Evolutionary conservation across 2,888 invertebrate species (phyloP), one percentile per base, ranked within the genome.

Genomic region (Philereme vetulata): DNA sequence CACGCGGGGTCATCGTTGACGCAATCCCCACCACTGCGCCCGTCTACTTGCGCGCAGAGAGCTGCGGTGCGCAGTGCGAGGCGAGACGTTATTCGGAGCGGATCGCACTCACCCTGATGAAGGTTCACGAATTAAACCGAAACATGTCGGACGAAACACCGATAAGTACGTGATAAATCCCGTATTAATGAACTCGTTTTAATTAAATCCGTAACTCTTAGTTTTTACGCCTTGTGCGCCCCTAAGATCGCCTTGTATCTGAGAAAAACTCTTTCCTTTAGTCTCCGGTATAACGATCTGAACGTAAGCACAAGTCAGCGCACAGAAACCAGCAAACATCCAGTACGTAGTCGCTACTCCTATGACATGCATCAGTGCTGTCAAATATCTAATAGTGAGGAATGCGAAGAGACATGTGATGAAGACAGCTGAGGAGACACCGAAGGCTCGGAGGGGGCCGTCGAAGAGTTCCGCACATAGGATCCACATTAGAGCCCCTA

Each of bases 231-330:
- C 2, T 21, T 8, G 34, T 11, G 50, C 55, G 8, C 56, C 51
- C 7, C 53, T 59, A 6, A 63, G 36, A 46, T 48, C 63, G 4
- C 38, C 6, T 38, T 67, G 87, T 4, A 88, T 87, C 53, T 88
- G 86, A 3, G 66, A 59, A 46, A 86, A 84, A 6, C 74, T 76
- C 52, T 79, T 86, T 0, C 85, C 85, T 35, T 84, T 88, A 0
- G 86, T 88, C 56, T 88, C 88, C 0, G 88, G 88, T 2, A 88
- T 54, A 56, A 72, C 81, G 10, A 82, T 70, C 10, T 72, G 44
- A 4, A 85, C 67, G 9, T 84, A 78, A 3, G 74, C 4, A 40
- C 72, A 72, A 0, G 81, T 57, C 0, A 83, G 11, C 0, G 82
- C 60, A 34, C 78, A 74, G 45, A 51, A 62, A 4, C n/a, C 58